A percentile compares a stretch with the other conserved stretches of the same genome.
phyloP scores from a whole-genome alignment of 2,888 invertebrate species.

The Tipula unca region DNA sequence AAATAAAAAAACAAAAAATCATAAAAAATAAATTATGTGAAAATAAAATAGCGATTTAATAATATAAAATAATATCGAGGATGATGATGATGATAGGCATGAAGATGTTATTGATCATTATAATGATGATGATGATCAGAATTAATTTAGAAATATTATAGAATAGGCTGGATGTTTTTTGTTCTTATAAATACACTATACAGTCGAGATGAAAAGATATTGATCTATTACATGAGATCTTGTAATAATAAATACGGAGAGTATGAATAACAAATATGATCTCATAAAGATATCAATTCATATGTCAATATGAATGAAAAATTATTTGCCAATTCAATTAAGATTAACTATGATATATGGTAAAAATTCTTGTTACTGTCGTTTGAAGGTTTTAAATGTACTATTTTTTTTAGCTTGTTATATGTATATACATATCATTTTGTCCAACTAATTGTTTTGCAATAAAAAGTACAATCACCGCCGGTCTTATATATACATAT shows the following conservation, averaged over 20 bases:
- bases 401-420: background rate
- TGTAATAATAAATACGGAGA: background rate
- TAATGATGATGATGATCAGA: background rate
- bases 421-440: background rate
- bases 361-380: background rate
- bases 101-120: background rate
- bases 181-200: background rate
- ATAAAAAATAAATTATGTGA: background rate
- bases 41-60: background rate
- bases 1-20: no score
- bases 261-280: slow-evolving; percentile 14
- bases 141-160: background rate
- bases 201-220: background rate
- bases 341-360: slow-evolving; percentile 14
- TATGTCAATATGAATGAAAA: background rate
- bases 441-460: background rate
- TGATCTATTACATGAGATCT: background rate
- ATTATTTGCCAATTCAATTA: slow-evolving; percentile 14
- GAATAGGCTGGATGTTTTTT: background rate
- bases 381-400: background rate
- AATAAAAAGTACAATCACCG: slow-evolving; percentile 14
- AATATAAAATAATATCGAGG: background rate
- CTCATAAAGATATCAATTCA: slow-evolving; percentile 14
- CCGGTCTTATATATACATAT: background rate
- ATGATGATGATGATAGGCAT: background rate